phyloP scores from a whole-genome alignment of 2,113 vertebrate species.

The Anhinga anhinga region DNA sequence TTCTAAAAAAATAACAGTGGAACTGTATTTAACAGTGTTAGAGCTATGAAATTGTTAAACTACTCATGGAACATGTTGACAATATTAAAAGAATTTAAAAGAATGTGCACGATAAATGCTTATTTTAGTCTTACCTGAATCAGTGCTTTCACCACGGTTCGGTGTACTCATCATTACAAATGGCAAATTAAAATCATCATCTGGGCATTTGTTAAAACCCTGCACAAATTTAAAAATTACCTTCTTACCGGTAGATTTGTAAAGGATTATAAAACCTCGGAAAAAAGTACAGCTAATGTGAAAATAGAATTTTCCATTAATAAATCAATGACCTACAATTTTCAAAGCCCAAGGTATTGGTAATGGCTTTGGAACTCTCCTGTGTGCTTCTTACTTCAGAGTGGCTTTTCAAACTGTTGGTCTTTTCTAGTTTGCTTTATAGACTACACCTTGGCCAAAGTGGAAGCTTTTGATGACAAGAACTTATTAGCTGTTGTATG shows the following conservation, averaged over 20 bases:
- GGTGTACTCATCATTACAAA: conserved; percentile 30
- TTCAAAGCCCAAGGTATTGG: not conserved
- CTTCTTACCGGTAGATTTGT: not conserved
- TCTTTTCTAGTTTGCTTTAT: not conserved
- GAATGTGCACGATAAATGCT: not conserved
- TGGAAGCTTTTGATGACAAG: not conserved
- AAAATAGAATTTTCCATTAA: not conserved
- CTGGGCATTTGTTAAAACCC: conserved; percentile 64
- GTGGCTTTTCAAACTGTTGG: not conserved
- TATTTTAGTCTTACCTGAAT: conserved; percentile 61
- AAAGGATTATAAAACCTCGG: not conserved
- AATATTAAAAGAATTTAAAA: not conserved
- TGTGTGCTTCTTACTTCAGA: not conserved
- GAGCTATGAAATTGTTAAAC: not conserved
- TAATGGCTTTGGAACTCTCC: not conserved
- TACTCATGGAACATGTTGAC: not conserved
- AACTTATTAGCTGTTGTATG: not conserved
- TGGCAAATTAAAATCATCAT: conserved; percentile 64
- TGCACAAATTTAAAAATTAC: conserved; percentile 24
- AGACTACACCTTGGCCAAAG: not conserved
- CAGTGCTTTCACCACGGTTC: conserved; percentile 34
- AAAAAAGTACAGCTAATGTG: not conserved
- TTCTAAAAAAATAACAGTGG: not conserved
- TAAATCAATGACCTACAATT: not conserved
- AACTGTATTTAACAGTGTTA: not conserved